phyloP scores from a whole-genome alignment of 2,888 invertebrate species.

The Melanotus villosus region DNA sequence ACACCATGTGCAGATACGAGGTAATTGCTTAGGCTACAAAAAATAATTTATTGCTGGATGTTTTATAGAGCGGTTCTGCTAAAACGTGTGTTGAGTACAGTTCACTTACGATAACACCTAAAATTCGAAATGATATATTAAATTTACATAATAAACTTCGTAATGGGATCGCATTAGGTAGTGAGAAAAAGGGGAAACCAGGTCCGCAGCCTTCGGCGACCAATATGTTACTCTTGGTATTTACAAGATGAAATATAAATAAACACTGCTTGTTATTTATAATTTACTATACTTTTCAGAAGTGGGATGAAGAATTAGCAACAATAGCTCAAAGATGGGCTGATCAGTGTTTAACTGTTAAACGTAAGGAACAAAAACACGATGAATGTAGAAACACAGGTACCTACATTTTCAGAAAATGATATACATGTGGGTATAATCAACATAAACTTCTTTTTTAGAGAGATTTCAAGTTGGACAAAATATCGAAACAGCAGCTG shows the following conservation, averaged over 20 bases:
- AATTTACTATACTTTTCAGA: too few species aligned
- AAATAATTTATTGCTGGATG: neutral
- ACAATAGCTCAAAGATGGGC: slow-evolving; percentile 32
- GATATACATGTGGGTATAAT: too few species aligned
- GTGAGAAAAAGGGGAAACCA: slow-evolving; percentile 5
- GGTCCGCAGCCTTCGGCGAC: slow-evolving; percentile 11
- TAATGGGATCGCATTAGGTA: slow-evolving; percentile 19
- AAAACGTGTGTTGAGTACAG: slow-evolving; percentile 7
- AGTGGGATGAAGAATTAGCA: slow-evolving; percentile 33
- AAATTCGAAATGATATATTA: slow-evolving; percentile 12
- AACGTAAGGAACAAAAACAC: slow-evolving; percentile 10
- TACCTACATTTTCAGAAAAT: too few species aligned
- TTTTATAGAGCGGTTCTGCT: neutral
- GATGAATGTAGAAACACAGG: slow-evolving; percentile 18
- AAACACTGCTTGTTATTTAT: too few species aligned
- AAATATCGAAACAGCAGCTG: too few species aligned
- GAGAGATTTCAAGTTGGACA: slow-evolving; percentile 30
- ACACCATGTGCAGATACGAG: slow-evolving; percentile 36
- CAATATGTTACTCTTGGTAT: slow-evolving; percentile 26
- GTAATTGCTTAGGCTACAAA: slow-evolving; percentile 3
- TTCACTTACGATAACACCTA: neutral
- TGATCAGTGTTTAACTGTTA: slow-evolving; percentile 34
- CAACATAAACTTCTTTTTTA: too few species aligned
- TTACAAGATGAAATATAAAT: too few species aligned
- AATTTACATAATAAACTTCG: slow-evolving; percentile 20